Base-by-base conservation (phyloP, 2,888 invertebrate genomes). In the Hemithea aestivaria region DNA sequence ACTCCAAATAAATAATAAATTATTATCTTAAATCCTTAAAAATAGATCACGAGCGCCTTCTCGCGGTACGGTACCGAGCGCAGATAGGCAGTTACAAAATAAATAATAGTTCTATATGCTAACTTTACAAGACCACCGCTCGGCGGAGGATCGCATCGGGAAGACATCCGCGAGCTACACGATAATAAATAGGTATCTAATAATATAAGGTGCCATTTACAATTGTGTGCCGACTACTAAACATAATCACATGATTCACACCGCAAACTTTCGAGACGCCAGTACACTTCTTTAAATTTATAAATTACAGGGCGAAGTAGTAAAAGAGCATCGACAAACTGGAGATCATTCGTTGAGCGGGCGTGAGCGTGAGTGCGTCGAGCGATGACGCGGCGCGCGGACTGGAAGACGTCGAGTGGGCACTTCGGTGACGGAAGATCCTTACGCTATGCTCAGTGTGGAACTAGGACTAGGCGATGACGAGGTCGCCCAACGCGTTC, bases 1-100 rank as follows among this genome's bases (percentile, higher is more conserved):
- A 85, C 85, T 87, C 85, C 76, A 83, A 87, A 87, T 87, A 87
- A 87, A 87, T 87, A 87, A 87, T 87, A 87, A 87, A 85, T 87
- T 87, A 87, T 84, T 87, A 87, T 77, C 84, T 85, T 87, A 85
- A 82, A 82, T 72, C 78, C 85, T 85, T 85, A 85, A 87, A 82
- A 81, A 84, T 87, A 87, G 84, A 87, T 85, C 85, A 87, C 87
- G 87, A 84, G 84, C 82, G 87, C 85, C 85, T 81, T 82, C 84
- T 83, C 81, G 80, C 85, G 85, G 85, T 78, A 78, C 83, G 78
- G 76, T 75, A 78, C 83, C 85, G 82, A 83, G 84, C 83, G 84
- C 84, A 82, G 79, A 73, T 64, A 79, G 85, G 84, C 84, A 81
- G 82, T 80, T 81, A 70, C 73, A 82, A 84, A 40, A 85, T 85